These are phyloP conservation scores for Syngnathus acus DNA, from an alignment of 2,797 vertebrate genomes.

Conservation along the genomic window DNA sequence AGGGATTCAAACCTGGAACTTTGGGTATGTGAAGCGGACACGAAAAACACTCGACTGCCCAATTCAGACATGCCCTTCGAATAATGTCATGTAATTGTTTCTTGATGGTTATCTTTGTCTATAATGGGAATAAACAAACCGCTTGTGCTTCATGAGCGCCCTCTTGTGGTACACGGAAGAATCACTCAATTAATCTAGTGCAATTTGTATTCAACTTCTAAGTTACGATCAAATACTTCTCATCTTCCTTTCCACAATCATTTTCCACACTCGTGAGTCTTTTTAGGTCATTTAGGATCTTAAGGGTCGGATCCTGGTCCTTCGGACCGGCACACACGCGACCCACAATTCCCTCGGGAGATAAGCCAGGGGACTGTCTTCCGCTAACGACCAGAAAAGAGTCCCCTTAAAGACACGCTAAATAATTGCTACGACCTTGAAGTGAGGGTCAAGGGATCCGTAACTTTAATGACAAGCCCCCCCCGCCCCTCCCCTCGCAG, in stretches of 20 bases:
- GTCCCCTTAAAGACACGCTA: slow-evolving; percentile 48
- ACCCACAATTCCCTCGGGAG: slow-evolving; percentile 11
- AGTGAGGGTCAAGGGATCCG: slow-evolving; percentile 55
- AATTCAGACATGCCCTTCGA: no score
- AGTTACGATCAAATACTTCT: background rate
- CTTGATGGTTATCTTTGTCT: no score
- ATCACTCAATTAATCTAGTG: background rate
- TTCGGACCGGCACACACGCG: slow-evolving; percentile 1
- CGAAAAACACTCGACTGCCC: background rate
- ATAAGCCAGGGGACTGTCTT: slow-evolving; percentile 31
- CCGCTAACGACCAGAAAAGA: slow-evolving; percentile 48
- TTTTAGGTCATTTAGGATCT: slow-evolving; percentile 29
- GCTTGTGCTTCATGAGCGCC: background rate
- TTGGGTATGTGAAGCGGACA: background rate
- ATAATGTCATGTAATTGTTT: no score
- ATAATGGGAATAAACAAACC: no score
- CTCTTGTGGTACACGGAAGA: background rate
- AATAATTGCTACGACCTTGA: slow-evolving; percentile 61
- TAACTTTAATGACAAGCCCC: slow-evolving; percentile 55
- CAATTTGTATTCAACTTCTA: background rate
- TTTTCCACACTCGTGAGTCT: slow-evolving; percentile 9
- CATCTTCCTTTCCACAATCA: background rate
- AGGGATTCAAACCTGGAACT: no score
- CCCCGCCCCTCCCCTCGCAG: slow-evolving; percentile 21
- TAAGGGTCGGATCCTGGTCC: slow-evolving; percentile 22